Evolutionary conservation across 2,888 invertebrate species (phyloP).

Genomic region (Zygaena filipendulae): DNA sequence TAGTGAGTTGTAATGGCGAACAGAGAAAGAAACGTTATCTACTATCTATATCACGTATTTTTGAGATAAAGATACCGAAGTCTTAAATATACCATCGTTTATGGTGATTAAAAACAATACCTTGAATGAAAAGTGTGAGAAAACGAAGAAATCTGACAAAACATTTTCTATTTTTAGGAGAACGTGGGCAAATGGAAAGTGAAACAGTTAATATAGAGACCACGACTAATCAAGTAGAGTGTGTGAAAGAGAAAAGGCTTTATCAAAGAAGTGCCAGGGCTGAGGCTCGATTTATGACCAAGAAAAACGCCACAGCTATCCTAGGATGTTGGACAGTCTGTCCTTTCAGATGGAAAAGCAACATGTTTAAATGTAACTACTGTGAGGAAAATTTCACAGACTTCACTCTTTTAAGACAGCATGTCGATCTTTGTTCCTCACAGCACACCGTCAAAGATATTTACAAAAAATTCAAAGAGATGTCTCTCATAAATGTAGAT

Average conservation of each 20-base stretch:
- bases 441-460: constrained; percentile 41
- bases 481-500: constrained; percentile 52
- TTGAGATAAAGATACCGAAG: too few relatives aligned
- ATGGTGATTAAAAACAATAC: too few relatives aligned
- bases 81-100: too few relatives aligned
- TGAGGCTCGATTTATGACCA: constrained; percentile 43
- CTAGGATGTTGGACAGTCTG: constrained; percentile 46
- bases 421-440: constrained; percentile 34
- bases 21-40: too few relatives aligned
- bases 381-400: constrained; percentile 49
- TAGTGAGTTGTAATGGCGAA: too few relatives aligned
- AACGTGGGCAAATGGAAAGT: constrained; percentile 27
- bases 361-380: constrained; percentile 50
- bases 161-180: constrained; percentile 63
- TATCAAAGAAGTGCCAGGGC: constrained; percentile 46
- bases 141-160: constrained; percentile 17
- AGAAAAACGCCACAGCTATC: constrained; percentile 46
- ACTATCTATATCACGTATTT: too few relatives aligned
- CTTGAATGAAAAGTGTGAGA: too few relatives aligned
- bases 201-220: constrained; percentile 25
- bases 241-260: constrained; percentile 23
- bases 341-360: constrained; percentile 54
- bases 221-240: constrained; percentile 14
- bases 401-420: constrained; percentile 33
- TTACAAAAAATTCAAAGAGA: constrained; percentile 54